phyloP scores from a whole-genome alignment of 1,140 invertebrate genomes.

The Bombus affinis region DNA sequence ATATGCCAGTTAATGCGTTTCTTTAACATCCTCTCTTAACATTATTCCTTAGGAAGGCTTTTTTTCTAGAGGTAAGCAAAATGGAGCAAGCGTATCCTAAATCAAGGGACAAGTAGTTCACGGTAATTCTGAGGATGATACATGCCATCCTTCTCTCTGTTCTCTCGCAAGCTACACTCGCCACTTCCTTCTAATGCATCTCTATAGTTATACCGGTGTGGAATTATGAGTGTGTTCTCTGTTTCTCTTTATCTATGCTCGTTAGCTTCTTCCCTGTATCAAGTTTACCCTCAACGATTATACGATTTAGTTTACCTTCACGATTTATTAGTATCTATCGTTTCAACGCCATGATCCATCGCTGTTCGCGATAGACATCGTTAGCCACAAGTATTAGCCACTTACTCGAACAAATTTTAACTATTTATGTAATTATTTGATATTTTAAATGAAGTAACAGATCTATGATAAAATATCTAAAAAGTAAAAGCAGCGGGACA shows the following conservation, averaged over 20 bases:
- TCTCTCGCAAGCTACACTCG: slow-evolving; percentile 18
- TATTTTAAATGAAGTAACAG: too few species aligned
- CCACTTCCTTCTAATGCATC: slow-evolving; percentile 6
- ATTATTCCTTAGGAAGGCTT: not conserved
- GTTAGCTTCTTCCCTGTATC: not conserved
- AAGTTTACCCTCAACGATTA: not conserved
- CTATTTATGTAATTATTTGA: too few species aligned
- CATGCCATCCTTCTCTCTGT: not conserved
- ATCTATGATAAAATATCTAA: too few species aligned
- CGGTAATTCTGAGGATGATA: not conserved
- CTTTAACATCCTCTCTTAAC: slow-evolving; percentile 6
- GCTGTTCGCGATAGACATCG: not conserved
- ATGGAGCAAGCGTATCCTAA: slow-evolving; percentile 61
- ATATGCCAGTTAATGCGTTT: not conserved
- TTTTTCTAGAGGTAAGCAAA: slow-evolving; percentile 55
- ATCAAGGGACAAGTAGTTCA: slow-evolving; percentile 14
- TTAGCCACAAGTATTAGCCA: not conserved
- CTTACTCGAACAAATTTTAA: too few species aligned
- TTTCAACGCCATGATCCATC: not conserved
- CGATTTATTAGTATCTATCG: slow-evolving; percentile 5
- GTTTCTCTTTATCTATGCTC: not conserved
- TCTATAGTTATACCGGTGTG: not conserved
- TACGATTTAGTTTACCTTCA: too few species aligned
- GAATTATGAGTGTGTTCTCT: not conserved
- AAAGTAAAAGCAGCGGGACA: too few species aligned